Conservation (phyloP, 2,113 vertebrate species). For the Notarius quadriscutis region DNA sequence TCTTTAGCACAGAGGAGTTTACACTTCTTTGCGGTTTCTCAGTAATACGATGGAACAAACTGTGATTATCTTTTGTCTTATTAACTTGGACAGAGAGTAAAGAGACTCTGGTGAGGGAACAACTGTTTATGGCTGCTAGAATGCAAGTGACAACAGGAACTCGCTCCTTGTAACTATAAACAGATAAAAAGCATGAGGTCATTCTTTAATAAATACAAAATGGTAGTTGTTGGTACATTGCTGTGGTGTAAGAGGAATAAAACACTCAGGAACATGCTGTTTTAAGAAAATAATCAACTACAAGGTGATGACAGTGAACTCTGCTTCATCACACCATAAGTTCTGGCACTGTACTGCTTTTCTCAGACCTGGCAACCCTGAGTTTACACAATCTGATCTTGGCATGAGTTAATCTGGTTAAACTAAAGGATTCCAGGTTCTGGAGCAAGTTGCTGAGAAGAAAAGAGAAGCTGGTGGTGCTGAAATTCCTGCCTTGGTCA, state of each 20-base stretch:
- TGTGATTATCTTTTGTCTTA: no score
- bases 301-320: background rate
- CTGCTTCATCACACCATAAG: background rate
- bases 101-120: background rate
- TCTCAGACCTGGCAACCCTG: background rate
- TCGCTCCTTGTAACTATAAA: background rate
- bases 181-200: background rate
- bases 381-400: background rate
- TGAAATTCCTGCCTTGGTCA: constrained; percentile 23
- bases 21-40: no score
- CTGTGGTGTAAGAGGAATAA: no score
- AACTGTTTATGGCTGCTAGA: no score
- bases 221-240: background rate
- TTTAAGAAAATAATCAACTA: background rate
- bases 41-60: no score
- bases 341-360: background rate
- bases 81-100: no score
- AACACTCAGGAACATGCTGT: no score
- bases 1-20: background rate
- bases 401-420: background rate
- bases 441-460: no score
- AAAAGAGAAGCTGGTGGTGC: background rate
- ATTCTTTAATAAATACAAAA: background rate
- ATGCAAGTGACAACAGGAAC: no score
- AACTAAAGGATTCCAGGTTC: background rate